Evolutionary conservation across 1,140 invertebrate genomes (phyloP).

Genomic region (Ylistrum balloti): DNA sequence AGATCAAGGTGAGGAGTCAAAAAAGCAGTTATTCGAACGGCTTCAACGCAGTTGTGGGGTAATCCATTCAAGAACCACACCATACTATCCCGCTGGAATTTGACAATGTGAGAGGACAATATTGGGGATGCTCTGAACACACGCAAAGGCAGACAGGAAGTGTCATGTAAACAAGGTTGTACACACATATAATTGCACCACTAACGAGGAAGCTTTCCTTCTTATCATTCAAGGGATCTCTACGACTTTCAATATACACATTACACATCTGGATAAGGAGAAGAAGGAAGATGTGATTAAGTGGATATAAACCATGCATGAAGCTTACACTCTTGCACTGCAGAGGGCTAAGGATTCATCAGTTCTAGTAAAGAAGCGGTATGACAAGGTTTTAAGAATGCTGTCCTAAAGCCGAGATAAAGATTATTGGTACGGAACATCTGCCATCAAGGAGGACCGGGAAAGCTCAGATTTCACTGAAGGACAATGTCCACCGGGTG

Average conservation of each 20-base stretch:
- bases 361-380: not conserved
- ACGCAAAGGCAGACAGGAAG: constrained; percentile 57
- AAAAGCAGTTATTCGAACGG: constrained; percentile 58
- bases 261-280: not conserved
- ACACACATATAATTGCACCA: constrained; percentile 64
- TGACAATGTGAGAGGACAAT: constrained; percentile 45
- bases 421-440: constrained; percentile 63
- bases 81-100: constrained; percentile 57
- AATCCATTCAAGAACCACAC: constrained; percentile 47
- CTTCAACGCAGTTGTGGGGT: constrained; percentile 52
- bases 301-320: not conserved
- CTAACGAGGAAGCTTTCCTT: constrained; percentile 54
- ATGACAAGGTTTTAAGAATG: too few relatives aligned
- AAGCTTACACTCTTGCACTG: not conserved
- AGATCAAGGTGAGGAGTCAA: constrained; percentile 63
- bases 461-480: constrained; percentile 50
- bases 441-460: constrained; percentile 46
- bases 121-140: constrained; percentile 53
- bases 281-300: constrained; percentile 11
- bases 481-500: constrained; percentile 57
- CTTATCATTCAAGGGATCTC: constrained; percentile 54
- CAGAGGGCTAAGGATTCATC: not conserved
- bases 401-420: constrained; percentile 52
- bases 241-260: constrained; percentile 51
- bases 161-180: constrained; percentile 58